phyloP scores from a whole-genome alignment of 2,888 invertebrate genomes.

The Pachydiplax longipennis region DNA sequence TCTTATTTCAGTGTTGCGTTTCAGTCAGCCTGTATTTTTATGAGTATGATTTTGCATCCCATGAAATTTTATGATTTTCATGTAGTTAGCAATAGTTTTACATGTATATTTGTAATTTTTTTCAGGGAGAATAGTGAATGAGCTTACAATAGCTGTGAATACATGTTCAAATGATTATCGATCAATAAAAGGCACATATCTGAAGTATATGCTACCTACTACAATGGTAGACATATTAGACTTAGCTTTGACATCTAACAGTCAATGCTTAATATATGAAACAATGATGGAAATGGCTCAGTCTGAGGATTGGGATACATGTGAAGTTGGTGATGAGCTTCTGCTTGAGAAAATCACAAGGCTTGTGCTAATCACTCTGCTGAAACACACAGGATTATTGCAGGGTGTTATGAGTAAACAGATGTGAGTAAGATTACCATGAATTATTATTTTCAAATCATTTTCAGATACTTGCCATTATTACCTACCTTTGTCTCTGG shows the following conservation, averaged over 20 bases:
- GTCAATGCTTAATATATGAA: slow-evolving; percentile 55
- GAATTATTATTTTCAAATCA: background rate
- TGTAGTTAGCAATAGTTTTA: too few relatives aligned
- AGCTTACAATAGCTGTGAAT: background rate
- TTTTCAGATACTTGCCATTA: too few relatives aligned
- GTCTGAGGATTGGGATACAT: slow-evolving; percentile 63
- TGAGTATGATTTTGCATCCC: too few relatives aligned
- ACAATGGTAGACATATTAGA: background rate
- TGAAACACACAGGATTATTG: slow-evolving; percentile 65
- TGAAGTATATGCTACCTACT: background rate
- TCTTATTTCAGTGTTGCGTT: too few relatives aligned
- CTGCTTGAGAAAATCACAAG: slow-evolving; percentile 62
- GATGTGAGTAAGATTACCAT: slow-evolving; percentile 56
- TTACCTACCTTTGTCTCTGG: too few relatives aligned
- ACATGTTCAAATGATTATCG: slow-evolving; percentile 28
- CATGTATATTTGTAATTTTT: background rate
- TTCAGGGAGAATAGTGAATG: slow-evolving; percentile 27
- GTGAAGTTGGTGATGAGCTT: slow-evolving; percentile 59
- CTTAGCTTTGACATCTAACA: slow-evolving; percentile 50
- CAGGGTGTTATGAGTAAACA: slow-evolving; percentile 57
- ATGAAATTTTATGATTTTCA: too few relatives aligned
- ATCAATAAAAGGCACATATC: background rate
- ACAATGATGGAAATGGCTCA: slow-evolving; percentile 59
- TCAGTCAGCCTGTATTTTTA: too few relatives aligned
- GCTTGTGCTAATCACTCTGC: slow-evolving; percentile 62